Base-by-base conservation (phyloP, 2,113 vertebrate species). In the Notiomystis cincta region DNA sequence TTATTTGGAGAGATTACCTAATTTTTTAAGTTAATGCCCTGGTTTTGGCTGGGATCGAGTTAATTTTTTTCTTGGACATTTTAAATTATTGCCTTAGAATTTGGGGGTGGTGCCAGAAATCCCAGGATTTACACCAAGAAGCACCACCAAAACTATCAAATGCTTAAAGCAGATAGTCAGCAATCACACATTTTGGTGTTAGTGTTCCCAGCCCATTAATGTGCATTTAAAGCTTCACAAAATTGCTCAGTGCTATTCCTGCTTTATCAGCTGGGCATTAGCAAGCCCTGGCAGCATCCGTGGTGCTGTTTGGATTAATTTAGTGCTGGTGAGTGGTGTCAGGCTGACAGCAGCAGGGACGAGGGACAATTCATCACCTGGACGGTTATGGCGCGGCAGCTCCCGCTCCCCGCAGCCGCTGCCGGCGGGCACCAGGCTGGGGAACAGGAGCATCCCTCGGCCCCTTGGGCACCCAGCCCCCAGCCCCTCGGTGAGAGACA, bases 271-370 rank as follows among this genome's bases (percentile, higher is more conserved):
- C 33, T 1, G 6, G 62, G 79, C 62, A 47, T 72, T n/a, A 86
- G 53, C 76, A 86, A 80, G 42, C 37, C 64, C 54, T 25, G 60
- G 66, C 79, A 82, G 70, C 18, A 21, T 3, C 45, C 3, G 0
- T 4, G 7, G 22, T n/a, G 76, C 42, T 86, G 89, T 90, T 93
- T 47, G 89, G 94, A 92, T 93, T 95, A 95, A 96, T 97, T 93
- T 40, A 81, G 64, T 7, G 23, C 91, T 66, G 79, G 72, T 51
- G 86, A 88, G 76, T 3, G 47, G 82, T 90, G 93, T 92, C 93
- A 89, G 88, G 71, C 64, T 95, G 93, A 87, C 93, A 89, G 96
- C 42, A 0, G 27, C 0, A 1, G 25, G 47, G 48, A 80, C 4
- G 13, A 42, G 76, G 70, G 70, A 48, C 87, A n/a, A 81, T 89